phyloP scores from a whole-genome alignment of 2,888 invertebrate species.

The Dasypolia templi region DNA sequence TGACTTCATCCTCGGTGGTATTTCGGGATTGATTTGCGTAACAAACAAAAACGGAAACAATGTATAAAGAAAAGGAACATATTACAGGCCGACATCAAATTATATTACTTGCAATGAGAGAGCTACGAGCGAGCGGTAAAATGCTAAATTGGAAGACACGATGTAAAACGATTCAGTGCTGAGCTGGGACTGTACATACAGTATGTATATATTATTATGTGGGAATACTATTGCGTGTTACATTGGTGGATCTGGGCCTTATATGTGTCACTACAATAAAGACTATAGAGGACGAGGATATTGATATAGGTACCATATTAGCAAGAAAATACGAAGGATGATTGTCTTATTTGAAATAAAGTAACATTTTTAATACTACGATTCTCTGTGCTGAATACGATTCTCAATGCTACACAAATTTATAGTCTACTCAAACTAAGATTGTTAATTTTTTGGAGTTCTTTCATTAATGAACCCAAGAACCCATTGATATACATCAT shows the following conservation, averaged over 20 bases:
- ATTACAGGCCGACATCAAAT: slow-evolving; percentile 71
- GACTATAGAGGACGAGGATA: background rate
- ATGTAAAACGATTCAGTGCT: slow-evolving; percentile 65
- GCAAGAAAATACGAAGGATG: background rate
- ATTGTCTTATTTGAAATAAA: background rate
- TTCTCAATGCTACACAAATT: background rate
- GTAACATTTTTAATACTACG: background rate
- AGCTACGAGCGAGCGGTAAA: slow-evolving; percentile 75
- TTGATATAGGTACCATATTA: background rate
- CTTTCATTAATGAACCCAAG: slow-evolving; percentile 22
- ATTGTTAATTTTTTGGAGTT: background rate
- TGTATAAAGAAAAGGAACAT: slow-evolving; percentile 72
- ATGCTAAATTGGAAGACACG: slow-evolving; percentile 78
- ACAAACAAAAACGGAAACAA: slow-evolving; percentile 63
- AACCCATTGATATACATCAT: slow-evolving; percentile 11
- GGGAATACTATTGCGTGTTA: slow-evolving; percentile 21
- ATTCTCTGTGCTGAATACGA: no score
- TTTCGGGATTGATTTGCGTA: slow-evolving; percentile 64
- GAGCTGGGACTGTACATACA: slow-evolving; percentile 37
- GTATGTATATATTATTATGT: background rate
- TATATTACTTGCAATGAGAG: slow-evolving; percentile 73
- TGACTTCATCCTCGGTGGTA: slow-evolving; percentile 54
- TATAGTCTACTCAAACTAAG: background rate
- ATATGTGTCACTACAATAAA: background rate
- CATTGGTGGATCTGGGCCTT: background rate